These are phyloP conservation scores for Trichoplusia ni DNA, from an alignment of 1,140 invertebrate genomes.

Conservation along the genomic window DNA sequence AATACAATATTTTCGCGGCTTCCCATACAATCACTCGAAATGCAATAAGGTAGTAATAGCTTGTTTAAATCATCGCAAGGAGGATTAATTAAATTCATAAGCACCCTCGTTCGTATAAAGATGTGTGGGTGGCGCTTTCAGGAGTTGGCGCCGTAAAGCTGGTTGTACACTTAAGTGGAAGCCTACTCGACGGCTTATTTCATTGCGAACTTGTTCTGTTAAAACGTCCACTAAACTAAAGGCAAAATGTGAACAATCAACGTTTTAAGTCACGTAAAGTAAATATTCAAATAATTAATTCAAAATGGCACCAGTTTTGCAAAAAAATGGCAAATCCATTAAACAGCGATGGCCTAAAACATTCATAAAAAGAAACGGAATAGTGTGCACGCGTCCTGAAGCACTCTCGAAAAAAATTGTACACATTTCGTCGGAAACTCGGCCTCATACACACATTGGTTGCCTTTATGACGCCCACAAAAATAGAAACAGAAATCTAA, in stretches of 20 bases:
- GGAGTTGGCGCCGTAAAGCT: slow-evolving; percentile 40
- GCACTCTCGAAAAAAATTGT: too few relatives aligned
- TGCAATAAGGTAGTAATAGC: slow-evolving; percentile 51
- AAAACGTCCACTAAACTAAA: background rate
- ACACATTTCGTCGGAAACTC: too few relatives aligned
- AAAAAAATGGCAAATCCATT: too few relatives aligned
- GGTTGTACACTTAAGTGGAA: background rate
- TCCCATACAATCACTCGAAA: slow-evolving; percentile 27
- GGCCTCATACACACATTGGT: too few relatives aligned
- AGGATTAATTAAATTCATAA: slow-evolving; percentile 74
- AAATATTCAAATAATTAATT: too few relatives aligned
- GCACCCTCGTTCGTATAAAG: slow-evolving; percentile 61
- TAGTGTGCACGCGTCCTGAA: too few relatives aligned
- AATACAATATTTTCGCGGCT: background rate
- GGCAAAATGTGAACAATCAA: background rate
- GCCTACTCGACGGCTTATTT: background rate
- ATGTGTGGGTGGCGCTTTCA: slow-evolving; percentile 50
- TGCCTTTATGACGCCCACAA: too few relatives aligned
- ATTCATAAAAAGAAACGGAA: too few relatives aligned
- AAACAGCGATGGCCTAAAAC: too few relatives aligned
- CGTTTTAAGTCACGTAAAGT: too few relatives aligned
- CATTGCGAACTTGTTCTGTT: background rate
- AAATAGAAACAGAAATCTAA: too few relatives aligned
- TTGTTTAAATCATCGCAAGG: slow-evolving; percentile 56
- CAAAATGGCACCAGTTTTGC: too few relatives aligned